These are phyloP conservation scores for Stegodyphus mimosarum DNA, from an alignment of 1,140 invertebrate genomes.

Conservation along the genomic window DNA sequence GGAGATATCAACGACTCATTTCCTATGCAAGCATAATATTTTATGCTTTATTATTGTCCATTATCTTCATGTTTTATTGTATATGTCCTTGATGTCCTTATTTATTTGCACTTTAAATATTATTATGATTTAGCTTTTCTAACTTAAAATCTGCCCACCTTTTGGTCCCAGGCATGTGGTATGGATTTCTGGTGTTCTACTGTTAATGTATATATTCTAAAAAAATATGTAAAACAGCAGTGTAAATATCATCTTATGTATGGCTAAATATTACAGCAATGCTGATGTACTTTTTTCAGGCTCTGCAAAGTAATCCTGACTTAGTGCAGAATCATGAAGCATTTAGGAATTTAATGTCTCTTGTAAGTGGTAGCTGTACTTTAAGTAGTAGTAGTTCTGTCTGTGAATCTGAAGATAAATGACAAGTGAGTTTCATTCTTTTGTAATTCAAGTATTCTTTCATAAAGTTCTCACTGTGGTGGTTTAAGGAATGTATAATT, in stretches of 20 bases:
- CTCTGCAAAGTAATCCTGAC: constrained; percentile 31
- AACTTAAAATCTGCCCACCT: background rate
- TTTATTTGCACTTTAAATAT: no score
- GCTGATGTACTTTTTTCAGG: constrained; percentile 19
- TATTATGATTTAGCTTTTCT: background rate
- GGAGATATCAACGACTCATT: background rate
- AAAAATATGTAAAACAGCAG: background rate
- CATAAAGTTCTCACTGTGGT: no score
- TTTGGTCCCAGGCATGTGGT: background rate
- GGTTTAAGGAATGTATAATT: no score
- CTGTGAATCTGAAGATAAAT: no score
- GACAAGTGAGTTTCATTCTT: no score
- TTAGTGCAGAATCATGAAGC: constrained; percentile 39
- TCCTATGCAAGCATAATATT: background rate
- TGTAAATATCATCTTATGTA: background rate
- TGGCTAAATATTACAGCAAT: background rate
- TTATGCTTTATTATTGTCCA: no score
- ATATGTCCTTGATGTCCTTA: no score
- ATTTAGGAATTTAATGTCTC: constrained; percentile 22
- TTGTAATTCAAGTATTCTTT: no score
- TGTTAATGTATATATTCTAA: background rate
- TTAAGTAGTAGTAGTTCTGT: background rate
- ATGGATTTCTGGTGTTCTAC: background rate
- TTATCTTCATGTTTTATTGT: no score
- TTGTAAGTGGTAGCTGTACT: constrained; percentile 46